Base-by-base conservation (phyloP, 1,140 invertebrate species). In the Muscidifurax raptorellus region DNA sequence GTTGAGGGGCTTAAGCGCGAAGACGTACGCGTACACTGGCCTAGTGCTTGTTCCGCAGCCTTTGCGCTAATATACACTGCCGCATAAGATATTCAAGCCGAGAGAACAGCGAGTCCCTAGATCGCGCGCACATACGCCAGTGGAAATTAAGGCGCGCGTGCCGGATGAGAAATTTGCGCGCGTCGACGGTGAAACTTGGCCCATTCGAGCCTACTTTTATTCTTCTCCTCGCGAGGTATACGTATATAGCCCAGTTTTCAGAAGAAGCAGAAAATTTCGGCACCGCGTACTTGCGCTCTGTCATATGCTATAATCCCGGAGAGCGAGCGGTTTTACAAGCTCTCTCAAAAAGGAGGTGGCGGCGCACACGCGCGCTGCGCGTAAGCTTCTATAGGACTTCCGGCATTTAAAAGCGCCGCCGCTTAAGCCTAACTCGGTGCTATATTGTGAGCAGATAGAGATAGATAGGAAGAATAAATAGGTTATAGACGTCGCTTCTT, bases 71-170 rank as follows among this genome's bases (percentile, higher is more conserved):
- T 67, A 15, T 47, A 80, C 52, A 59, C 52, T 80, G 40, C 67
- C 59, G 47, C 59, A 32, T 80, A 86, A 83, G 80, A 88, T 86
- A 85, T 85, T 88, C 67, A 83, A 86, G 67, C 25, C 71, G 66
- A 87, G 83, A 40, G 2, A n/a, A n/a, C n/a, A 15, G 27, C 75
- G 76, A 76, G 67, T 81, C 72, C 71, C 74, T n/a, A n/a, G n/a
- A n/a, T n/a, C n/a, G n/a, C n/a, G n/a, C n/a, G n/a, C n/a, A 76
- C 18, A 22, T 59, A 18, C 59, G 36, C 32, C 27, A 28, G n/a
- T 80, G 76, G 75, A 88, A 87, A 87, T 87, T 86, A 88, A 87
- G n/a, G n/a, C 82, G 81, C 86, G 64, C 83, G 27, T n/a, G 64
- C 25, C 13, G 27, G 18, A n/a, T 47, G 64, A 27, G 36, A 80